phyloP scores from a whole-genome alignment of 1,140 invertebrate species.

The Lasaia peninsularis region DNA sequence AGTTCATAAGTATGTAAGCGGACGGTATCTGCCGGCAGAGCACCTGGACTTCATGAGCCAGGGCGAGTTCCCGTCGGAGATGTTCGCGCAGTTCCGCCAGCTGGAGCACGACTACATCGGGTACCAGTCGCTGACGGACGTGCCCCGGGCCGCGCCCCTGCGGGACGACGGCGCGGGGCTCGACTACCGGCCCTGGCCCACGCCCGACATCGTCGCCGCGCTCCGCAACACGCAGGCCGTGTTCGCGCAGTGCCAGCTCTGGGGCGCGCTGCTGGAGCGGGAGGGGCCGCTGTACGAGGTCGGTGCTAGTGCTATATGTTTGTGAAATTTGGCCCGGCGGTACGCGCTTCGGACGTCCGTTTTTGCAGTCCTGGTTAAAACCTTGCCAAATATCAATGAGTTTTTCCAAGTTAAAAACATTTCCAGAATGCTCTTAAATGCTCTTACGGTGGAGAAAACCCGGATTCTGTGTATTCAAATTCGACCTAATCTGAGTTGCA shows the following conservation, averaged over 20 bases:
- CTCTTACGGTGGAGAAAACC: too few species aligned
- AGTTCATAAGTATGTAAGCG: too few species aligned
- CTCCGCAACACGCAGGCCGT: slow-evolving; percentile 84
- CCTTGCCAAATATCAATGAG: too few species aligned
- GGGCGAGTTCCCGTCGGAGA: slow-evolving; percentile 83
- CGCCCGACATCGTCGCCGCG: slow-evolving; percentile 85
- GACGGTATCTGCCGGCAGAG: slow-evolving; percentile 80
- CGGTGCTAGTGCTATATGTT: not conserved
- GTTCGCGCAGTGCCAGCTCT: slow-evolving; percentile 88
- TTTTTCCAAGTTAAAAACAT: too few species aligned
- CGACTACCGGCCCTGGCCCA: slow-evolving; percentile 75
- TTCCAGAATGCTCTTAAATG: too few species aligned
- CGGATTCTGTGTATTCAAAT: too few species aligned
- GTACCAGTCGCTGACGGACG: slow-evolving; percentile 97
- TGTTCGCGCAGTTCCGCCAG: slow-evolving; percentile 90
- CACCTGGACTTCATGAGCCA: slow-evolving; percentile 96
- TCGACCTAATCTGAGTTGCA: too few species aligned
- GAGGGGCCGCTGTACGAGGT: slow-evolving; percentile 89
- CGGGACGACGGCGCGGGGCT: slow-evolving; percentile 42
- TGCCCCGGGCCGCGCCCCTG: slow-evolving; percentile 87
- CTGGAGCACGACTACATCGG: slow-evolving; percentile 95
- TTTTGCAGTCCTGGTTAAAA: too few species aligned
- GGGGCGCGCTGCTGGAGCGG: slow-evolving; percentile 89
- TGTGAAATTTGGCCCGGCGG: too few species aligned
- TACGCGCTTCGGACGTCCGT: too few species aligned